Conservation (phyloP, 2,113 vertebrate genomes). For the Willisornis vidua region DNA sequence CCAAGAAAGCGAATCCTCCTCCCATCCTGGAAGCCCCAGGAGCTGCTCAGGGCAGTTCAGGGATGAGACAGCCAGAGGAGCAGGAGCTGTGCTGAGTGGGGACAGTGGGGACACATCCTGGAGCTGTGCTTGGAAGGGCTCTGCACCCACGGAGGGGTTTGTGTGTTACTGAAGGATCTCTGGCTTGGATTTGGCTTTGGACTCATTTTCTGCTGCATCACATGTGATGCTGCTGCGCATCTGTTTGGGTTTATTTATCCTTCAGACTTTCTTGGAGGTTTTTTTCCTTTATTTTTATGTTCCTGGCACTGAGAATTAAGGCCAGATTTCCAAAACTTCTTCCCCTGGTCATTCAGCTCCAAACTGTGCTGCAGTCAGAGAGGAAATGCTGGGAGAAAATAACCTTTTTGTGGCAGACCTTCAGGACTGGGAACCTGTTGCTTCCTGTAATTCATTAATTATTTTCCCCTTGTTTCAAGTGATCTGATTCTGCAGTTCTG, state of each 20-base stretch:
- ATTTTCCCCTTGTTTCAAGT: fast-evolving
- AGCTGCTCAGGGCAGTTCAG: neutral
- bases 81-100: neutral
- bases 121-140: neutral
- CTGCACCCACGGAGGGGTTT: neutral
- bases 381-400: neutral
- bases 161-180: neutral
- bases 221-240: neutral
- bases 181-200: neutral
- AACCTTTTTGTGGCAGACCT: neutral
- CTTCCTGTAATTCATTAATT: neutral
- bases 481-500: neutral
- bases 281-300: fast-evolving
- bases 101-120: neutral
- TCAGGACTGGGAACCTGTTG: neutral
- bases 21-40: fast-evolving
- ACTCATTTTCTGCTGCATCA: neutral
- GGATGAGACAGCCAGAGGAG: neutral
- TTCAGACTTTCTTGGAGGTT: neutral
- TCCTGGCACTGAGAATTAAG: neutral
- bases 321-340: neutral
- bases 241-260: neutral
- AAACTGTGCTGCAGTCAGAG: neutral
- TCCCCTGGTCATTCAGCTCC: fast-evolving
- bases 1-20: neutral